Conservation (phyloP, 2,113 vertebrate species). For the Pungitius pungitius region DNA sequence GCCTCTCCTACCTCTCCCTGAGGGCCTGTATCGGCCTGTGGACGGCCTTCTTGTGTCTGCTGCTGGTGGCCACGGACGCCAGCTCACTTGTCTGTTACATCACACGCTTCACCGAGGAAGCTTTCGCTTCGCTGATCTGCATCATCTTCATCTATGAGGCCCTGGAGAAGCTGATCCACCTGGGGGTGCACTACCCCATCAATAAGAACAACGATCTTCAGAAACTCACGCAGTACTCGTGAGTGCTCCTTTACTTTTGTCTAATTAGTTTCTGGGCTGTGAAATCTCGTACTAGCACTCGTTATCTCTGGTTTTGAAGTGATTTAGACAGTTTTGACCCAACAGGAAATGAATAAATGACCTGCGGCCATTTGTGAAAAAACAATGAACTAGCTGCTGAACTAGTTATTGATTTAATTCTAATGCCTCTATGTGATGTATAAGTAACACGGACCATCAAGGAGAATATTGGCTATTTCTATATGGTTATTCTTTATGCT, state of each 20-base stretch:
- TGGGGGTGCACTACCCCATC: slow-evolving; percentile 94
- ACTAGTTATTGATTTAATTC: neutral
- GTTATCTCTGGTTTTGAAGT: neutral
- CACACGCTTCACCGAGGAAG: slow-evolving; percentile 98
- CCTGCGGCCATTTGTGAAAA: neutral
- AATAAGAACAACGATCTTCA: slow-evolving; percentile 97
- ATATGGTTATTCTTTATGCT: too few relatives aligned
- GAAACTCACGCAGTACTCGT: slow-evolving; percentile 95
- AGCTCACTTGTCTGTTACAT: slow-evolving; percentile 99
- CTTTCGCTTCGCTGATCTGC: slow-evolving; percentile 97
- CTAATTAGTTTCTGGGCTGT: neutral
- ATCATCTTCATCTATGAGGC: slow-evolving; percentile 99
- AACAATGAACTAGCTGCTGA: too few relatives aligned
- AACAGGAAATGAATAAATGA: neutral
- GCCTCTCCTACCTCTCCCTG: slow-evolving; percentile 94
- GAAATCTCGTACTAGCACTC: neutral
- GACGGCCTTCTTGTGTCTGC: slow-evolving; percentile 94
- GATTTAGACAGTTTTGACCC: neutral
- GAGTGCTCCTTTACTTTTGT: slow-evolving; percentile 68
- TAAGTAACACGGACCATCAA: too few relatives aligned
- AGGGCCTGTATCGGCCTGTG: slow-evolving; percentile 97
- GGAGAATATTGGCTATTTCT: too few relatives aligned
- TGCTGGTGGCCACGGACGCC: slow-evolving; percentile 96
- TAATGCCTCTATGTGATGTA: neutral
- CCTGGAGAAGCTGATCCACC: slow-evolving; percentile 96